These are phyloP conservation scores for Carposina sasakii DNA, from an alignment of 1,140 invertebrate species.

Conservation along the genomic window DNA sequence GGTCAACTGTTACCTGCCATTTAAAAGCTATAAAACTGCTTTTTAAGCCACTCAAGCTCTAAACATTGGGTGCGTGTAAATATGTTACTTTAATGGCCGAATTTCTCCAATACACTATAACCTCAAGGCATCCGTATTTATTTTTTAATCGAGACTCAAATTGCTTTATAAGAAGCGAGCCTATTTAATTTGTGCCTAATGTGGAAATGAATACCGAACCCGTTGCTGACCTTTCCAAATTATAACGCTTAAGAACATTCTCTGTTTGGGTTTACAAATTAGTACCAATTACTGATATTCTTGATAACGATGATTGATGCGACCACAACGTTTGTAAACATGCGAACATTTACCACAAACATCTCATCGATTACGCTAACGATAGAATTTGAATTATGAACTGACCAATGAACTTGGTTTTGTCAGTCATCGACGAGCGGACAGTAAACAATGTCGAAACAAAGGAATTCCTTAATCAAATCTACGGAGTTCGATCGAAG, in stretches of 20 bases:
- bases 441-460: constrained; percentile 35
- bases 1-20: constrained; percentile 49
- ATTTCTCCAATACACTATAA: constrained; percentile 30
- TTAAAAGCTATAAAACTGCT: constrained; percentile 58
- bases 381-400: too few species aligned
- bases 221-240: constrained; percentile 20
- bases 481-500: constrained; percentile 35
- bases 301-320: constrained; percentile 15
- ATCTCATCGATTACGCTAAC: too few species aligned
- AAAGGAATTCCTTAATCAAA: constrained; percentile 50
- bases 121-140: constrained; percentile 30
- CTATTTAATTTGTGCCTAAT: constrained; percentile 26
- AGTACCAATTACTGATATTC: constrained; percentile 14
- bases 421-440: constrained; percentile 13
- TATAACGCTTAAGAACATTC: constrained; percentile 25
- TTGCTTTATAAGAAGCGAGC: constrained; percentile 37
- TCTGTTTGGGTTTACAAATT: constrained; percentile 14
- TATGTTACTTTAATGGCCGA: constrained; percentile 51
- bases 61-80: constrained; percentile 48
- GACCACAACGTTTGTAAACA: too few species aligned
- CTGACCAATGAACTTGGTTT: too few species aligned
- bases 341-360: too few species aligned
- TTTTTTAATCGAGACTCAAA: constrained; percentile 30
- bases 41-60: constrained; percentile 40
- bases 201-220: constrained; percentile 21